A percentile compares a stretch with the other conserved stretches of the same genome.
Conservation (phyloP, 2,113 vertebrate species). For the Phylloscopus whistleri region DNA sequence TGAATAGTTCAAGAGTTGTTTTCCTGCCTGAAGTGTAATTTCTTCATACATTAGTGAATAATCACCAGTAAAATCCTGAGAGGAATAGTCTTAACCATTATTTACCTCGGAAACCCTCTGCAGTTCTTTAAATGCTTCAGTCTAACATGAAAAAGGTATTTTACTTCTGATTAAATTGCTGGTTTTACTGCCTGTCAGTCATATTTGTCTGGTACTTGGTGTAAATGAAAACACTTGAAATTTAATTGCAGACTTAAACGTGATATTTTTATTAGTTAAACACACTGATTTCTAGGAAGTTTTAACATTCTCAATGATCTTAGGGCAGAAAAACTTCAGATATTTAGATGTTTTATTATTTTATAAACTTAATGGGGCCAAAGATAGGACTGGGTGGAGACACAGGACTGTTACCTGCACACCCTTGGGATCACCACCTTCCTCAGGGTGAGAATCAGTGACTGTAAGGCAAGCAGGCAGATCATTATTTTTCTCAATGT, state of each 20-base stretch:
- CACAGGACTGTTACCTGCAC: not conserved
- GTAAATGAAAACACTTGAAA: not conserved
- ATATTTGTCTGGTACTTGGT: not conserved
- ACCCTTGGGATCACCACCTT: not conserved
- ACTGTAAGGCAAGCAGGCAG: not conserved
- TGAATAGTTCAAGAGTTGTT: not conserved
- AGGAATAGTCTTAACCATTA: not conserved
- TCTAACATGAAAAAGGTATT: not conserved
- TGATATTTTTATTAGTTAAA: not conserved
- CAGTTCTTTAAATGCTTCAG: not conserved
- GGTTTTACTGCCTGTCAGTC: not conserved
- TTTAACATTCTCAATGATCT: not conserved
- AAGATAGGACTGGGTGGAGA: not conserved
- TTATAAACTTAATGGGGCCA: not conserved
- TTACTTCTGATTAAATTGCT: not conserved
- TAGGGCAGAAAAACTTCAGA: not conserved
- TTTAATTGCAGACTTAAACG: not conserved
- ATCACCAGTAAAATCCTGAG: not conserved
- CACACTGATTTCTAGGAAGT: not conserved
- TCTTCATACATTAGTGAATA: not conserved
- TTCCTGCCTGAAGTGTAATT: not conserved
- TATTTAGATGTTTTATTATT: not conserved
- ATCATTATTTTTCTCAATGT: not conserved
- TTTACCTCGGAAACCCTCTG: not conserved
- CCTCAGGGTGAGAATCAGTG: not conserved